Evolutionary conservation across 2,888 invertebrate species (phyloP).

Genomic region (Nycteola revayana): DNA sequence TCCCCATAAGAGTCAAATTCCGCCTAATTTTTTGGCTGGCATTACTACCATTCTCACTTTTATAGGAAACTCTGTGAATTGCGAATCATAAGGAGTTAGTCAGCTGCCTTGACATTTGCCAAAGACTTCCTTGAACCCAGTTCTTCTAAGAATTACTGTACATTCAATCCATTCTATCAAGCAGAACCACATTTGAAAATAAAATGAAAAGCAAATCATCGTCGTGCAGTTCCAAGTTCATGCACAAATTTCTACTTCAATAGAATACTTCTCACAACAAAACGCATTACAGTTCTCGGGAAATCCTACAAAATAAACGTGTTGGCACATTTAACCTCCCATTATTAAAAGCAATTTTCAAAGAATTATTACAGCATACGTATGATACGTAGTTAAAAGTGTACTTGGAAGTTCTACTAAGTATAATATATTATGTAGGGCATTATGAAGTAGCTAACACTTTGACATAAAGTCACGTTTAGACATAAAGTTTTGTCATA

Average conservation of each 20-base stretch:
- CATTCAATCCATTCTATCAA: too few species aligned
- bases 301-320: constrained; percentile 1
- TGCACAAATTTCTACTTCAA: constrained; percentile 1
- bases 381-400: constrained; percentile 6
- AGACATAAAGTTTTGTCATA: constrained; percentile 14
- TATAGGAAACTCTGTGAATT: too few species aligned
- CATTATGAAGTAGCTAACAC: constrained; percentile 6
- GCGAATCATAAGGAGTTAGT: too few species aligned
- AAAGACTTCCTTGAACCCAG: too few species aligned
- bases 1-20: too few species aligned
- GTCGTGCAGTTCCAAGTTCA: constrained; percentile 2
- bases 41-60: too few species aligned
- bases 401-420: constrained; percentile 1
- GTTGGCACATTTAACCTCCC: constrained; percentile 5
- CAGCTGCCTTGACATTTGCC: too few species aligned
- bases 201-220: too few species aligned
- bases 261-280: background rate
- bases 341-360: constrained; percentile 4
- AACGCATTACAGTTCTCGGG: constrained; percentile 1
- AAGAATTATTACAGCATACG: constrained; percentile 5
- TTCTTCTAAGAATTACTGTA: too few species aligned
- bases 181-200: too few species aligned
- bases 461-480: constrained; percentile 29
- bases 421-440: constrained; percentile 1
- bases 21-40: too few species aligned